These are phyloP conservation scores for Sitodiplosis mosellana DNA, from an alignment of 1,140 invertebrate species.

Conservation along the genomic window DNA sequence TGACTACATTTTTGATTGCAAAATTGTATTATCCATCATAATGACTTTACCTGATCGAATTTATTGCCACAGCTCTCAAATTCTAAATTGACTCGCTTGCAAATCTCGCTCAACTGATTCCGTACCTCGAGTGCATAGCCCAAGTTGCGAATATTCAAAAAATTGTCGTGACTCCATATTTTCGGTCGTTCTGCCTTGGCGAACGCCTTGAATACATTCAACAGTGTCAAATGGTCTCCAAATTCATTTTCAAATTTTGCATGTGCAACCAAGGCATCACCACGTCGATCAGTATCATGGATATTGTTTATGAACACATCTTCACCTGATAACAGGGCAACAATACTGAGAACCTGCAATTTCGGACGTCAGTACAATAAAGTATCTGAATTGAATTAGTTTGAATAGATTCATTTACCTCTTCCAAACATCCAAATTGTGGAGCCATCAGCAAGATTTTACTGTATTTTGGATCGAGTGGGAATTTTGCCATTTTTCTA, in stretches of 20 bases:
- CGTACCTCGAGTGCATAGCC: slow-evolving; percentile 63
- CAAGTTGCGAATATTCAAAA: slow-evolving; percentile 70
- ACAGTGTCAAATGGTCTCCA: slow-evolving; percentile 82
- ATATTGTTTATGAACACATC: slow-evolving; percentile 36
- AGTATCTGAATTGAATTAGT: too few relatives aligned
- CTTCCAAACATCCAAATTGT: slow-evolving; percentile 66
- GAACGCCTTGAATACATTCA: slow-evolving; percentile 77
- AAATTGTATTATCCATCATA: too few relatives aligned
- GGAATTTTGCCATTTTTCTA: slow-evolving; percentile 69
- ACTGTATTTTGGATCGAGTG: slow-evolving; percentile 77
- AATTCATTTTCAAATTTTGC: slow-evolving; percentile 70
- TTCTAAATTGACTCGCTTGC: slow-evolving; percentile 43
- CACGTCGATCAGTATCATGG: slow-evolving; percentile 31
- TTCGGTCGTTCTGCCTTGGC: slow-evolving; percentile 33
- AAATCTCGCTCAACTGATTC: slow-evolving; percentile 64
- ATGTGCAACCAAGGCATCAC: slow-evolving; percentile 44
- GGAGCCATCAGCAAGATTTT: slow-evolving; percentile 64
- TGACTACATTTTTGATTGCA: too few relatives aligned
- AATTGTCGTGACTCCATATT: slow-evolving; percentile 82
- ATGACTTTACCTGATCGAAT: slow-evolving; percentile 38
- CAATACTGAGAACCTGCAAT: slow-evolving; percentile 33
- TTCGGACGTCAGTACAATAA: too few relatives aligned
- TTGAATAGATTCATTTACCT: slow-evolving; percentile 32
- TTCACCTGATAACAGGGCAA: slow-evolving; percentile 39
- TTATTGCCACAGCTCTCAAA: slow-evolving; percentile 55